Evolutionary conservation across 2,113 vertebrate species (phyloP), one percentile per base, ranked within the genome.

Genomic region (Daphoenositta chrysoptera): DNA sequence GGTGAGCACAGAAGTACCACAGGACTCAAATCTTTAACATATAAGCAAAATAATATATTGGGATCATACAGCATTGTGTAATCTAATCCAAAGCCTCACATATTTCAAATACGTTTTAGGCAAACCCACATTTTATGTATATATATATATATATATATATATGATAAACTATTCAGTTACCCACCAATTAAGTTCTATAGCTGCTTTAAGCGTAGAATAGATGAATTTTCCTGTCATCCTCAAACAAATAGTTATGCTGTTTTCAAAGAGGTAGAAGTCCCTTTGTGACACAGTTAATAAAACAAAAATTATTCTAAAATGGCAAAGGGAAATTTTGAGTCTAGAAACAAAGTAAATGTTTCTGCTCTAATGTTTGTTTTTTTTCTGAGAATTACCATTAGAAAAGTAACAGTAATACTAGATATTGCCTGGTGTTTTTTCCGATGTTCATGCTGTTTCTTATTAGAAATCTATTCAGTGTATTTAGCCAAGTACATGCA

Each of bases 71-170:
- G 4, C 7, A 5, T 60, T 73, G 33, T 10, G 20, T 26, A 31
- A 72, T 60, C 58, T 58, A 66, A 76, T 37, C 15, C 68, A 79
- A 40, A 79, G 4, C 5, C 30, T 69, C 12, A n/a, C 3, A 20
- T 54, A 44, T 50, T 82, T 84, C 31, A 70, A 68, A 68, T 30
- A 37, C 13, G 6, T 48, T 88, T 88, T 11, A 16, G 78, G 15
- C 3, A 75, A 64, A 45, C 1, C 1, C 2, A 37, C 2, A 2
- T 56, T 83, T n/a, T n/a, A n/a, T n/a, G n/a, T n/a, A n/a, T n/a
- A n/a, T n/a, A 30, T 11, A 19, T 31, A 35, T 18, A 73, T 48
- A n/a, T 20, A 33, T 28, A 39, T 30, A 40, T 26, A 30, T 40
- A 18, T 27, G 7, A 14, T 77, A 68, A 75, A 8, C 1, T 54